Conservation (phyloP, 2,797 vertebrate species). For the Rhynchotus rufescens region DNA sequence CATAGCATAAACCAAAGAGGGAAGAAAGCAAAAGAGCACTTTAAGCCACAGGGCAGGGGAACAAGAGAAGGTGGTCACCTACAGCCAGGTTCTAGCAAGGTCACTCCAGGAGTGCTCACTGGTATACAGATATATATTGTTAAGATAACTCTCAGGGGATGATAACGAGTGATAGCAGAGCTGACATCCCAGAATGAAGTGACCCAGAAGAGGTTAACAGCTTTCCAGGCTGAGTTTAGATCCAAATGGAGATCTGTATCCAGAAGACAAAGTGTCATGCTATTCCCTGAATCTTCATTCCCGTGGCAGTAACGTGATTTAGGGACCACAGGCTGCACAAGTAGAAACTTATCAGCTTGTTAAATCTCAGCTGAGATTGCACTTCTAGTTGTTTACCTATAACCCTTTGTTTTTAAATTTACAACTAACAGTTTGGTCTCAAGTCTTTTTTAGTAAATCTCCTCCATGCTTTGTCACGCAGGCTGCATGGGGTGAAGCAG, state of each 20-base stretch:
- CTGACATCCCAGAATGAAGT: neutral
- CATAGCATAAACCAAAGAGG: too few relatives aligned
- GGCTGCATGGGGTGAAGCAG: neutral
- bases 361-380: neutral
- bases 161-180: neutral
- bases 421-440: neutral
- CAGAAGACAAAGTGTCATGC: neutral
- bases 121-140: neutral
- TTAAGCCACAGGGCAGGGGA: fast-evolving
- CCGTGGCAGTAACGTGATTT: neutral
- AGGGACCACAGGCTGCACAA: neutral
- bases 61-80: neutral
- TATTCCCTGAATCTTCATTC: neutral
- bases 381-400: fast-evolving
- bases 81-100: fast-evolving
- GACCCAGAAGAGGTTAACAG: fast-evolving
- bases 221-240: neutral
- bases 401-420: neutral
- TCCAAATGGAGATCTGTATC: neutral
- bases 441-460: neutral
- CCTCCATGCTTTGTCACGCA: neutral
- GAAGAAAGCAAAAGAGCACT: fast-evolving
- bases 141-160: too few relatives aligned
- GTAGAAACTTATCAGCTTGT: neutral
- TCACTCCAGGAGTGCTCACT: neutral